Base-by-base conservation (phyloP, 2,113 vertebrate genomes). In the Caranx melampygus region DNA sequence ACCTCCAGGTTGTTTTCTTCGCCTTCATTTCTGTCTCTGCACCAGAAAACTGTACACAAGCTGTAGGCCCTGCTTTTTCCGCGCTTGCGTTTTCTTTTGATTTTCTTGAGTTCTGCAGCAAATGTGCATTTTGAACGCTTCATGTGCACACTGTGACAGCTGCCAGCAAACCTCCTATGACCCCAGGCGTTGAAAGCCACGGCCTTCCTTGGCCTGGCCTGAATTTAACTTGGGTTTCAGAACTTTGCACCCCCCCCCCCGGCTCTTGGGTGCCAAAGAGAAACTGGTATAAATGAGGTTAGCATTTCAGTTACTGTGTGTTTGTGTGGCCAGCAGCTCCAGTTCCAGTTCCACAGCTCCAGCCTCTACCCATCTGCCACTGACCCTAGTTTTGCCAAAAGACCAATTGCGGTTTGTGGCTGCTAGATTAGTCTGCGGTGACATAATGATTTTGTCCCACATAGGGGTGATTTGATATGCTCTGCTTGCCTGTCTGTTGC, bases 391-490 rank as follows among this genome's bases (percentile, higher is more conserved):
- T 87, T 83, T 90, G 89, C 84, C 83, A 91, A 88, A 89, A 90
- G 78, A 75, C 70, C 84, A 82, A 90, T 87, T 85, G 76, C 37
- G 6, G 70, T 86, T 82, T 78, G 87, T 31, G 64, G 72, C 75
- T 76, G 80, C 79, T 83, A 85, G 90, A 93, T 89, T 85, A 81
- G 80, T 83, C 70, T 70, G 85, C 58, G 74, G 86, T 90, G 91
- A 92, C 91, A 92, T 88, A 73, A 91, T 89, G 91, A 89, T 90
- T 92, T 88, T 85, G 81, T 90, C 82, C 85, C 88, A 84, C 84
- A 86, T 92, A 84, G 87, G 78, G 81, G 34, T 84, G 87, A 93
- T 91, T 92, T 87, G 88, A 91, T 87, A 91, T 86, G 87, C 88
- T 92, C 84, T 31, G 90, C 79, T 89, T 87, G 79, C 66, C 83